A percentile compares a stretch with the other conserved stretches of the same genome.
Conservation (phyloP, 2,113 vertebrate species). For the Tretioscincus oriximinensis region DNA sequence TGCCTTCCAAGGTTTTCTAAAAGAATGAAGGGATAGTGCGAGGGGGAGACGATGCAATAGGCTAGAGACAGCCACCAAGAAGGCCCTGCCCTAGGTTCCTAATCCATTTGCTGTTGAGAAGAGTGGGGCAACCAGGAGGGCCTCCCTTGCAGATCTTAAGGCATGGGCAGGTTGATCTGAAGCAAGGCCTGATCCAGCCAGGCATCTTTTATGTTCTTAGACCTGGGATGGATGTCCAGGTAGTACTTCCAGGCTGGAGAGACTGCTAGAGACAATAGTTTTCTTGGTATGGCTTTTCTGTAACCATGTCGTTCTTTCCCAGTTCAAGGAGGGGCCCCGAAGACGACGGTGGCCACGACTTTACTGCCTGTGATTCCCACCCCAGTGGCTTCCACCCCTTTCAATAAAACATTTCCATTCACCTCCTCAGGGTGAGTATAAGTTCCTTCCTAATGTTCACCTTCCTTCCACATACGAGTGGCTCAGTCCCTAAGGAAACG, state of each 20-base stretch:
- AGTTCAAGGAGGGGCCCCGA: conserved; percentile 71
- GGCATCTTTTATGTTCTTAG: neutral
- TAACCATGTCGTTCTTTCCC: conserved; percentile 36
- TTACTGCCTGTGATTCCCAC: conserved; percentile 60
- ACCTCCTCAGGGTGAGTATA: conserved; percentile 77
- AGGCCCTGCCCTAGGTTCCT: too few relatives aligned
- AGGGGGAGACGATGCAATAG: too few relatives aligned
- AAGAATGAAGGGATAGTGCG: too few relatives aligned
- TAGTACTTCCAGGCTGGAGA: too few relatives aligned
- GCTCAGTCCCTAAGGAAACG: too few relatives aligned
- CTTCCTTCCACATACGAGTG: rapidly evolving
- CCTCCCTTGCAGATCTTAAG: too few relatives aligned
- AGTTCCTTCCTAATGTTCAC: neutral
- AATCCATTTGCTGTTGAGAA: neutral
- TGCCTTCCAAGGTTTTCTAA: too few relatives aligned
- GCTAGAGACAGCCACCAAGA: too few relatives aligned
- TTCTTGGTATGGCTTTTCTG: neutral
- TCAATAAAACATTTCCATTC: conserved; percentile 80
- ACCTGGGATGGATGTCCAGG: too few relatives aligned
- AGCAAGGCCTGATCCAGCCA: too few relatives aligned
- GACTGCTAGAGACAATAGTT: neutral
- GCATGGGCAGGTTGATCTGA: too few relatives aligned
- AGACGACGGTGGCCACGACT: conserved; percentile 66
- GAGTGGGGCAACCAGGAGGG: neutral
- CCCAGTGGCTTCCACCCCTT: conserved; percentile 64